Percentiles rank a stretch among this genome's conserved stretches.
Conservation (phyloP, 2,797 vertebrate species). For the Gadopsis marmoratus region DNA sequence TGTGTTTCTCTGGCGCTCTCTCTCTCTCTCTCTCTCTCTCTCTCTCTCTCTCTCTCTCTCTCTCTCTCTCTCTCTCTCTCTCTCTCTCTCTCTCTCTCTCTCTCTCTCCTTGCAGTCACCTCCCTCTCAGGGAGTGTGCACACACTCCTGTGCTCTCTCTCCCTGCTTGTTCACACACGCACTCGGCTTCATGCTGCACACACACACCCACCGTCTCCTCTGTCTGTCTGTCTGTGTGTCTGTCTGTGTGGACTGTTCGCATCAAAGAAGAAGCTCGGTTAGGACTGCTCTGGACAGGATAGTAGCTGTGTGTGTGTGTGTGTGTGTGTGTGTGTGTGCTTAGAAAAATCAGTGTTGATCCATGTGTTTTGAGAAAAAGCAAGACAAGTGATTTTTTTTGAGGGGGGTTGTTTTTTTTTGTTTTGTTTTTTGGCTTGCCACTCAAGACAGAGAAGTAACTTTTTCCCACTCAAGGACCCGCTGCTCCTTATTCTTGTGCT, state of each 20-base stretch:
- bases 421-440: slow-evolving; percentile 1
- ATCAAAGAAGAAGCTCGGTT: slow-evolving; percentile 44
- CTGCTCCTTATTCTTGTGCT: slow-evolving; percentile 34
- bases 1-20: no score
- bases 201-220: slow-evolving; percentile 43
- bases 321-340: slow-evolving; percentile 5
- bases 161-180: slow-evolving; percentile 79
- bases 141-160: slow-evolving; percentile 54
- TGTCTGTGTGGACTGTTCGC: slow-evolving; percentile 36
- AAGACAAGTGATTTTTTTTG: neutral
- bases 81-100: slow-evolving; percentile 16
- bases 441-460: slow-evolving; percentile 22
- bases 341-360: slow-evolving; percentile 18
- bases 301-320: neutral
- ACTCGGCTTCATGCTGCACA: slow-evolving; percentile 60
- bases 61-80: slow-evolving; percentile 22
- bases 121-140: slow-evolving; percentile 76
- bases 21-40: no score
- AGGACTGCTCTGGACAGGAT: slow-evolving; percentile 26
- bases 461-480: slow-evolving; percentile 46
- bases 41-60: no score
- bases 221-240: slow-evolving; percentile 27
- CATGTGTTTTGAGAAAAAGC: slow-evolving; percentile 42
- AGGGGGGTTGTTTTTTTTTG: neutral
- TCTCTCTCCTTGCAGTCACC: slow-evolving; percentile 53